These are phyloP conservation scores for Tetrao urogallus DNA, from an alignment of 2,113 vertebrate species.

Conservation along the genomic window DNA sequence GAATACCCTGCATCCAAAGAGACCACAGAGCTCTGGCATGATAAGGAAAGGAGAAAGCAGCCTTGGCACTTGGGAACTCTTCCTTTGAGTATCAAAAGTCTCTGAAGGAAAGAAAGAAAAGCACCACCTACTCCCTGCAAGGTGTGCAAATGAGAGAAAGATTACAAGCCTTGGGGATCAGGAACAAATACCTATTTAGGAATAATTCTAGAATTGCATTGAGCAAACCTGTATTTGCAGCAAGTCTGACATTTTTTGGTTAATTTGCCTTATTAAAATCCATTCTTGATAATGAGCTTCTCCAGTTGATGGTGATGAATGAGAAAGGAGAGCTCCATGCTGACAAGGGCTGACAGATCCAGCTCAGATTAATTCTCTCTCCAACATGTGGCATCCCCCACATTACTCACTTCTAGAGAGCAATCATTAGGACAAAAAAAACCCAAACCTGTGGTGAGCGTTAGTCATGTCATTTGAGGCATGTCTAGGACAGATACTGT, in stretches of 20 bases:
- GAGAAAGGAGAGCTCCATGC: neutral
- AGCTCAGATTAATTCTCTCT: neutral
- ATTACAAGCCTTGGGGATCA: neutral
- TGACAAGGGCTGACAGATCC: constrained; percentile 6
- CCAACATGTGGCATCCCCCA: neutral
- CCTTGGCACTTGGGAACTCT: neutral
- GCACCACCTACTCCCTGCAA: neutral
- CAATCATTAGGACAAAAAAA: neutral
- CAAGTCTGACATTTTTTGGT: neutral
- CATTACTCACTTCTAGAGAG: neutral
- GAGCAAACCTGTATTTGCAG: neutral
- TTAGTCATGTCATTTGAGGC: neutral
- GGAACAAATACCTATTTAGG: neutral
- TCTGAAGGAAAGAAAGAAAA: neutral
- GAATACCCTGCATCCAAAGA: neutral
- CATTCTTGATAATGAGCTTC: neutral
- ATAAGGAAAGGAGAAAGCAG: neutral
- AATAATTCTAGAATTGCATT: neutral
- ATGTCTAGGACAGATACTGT: rapidly evolving
- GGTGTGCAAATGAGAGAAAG: neutral
- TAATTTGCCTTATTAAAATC: neutral
- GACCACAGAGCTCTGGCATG: neutral
- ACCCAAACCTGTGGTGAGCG: neutral
- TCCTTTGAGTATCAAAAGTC: neutral
- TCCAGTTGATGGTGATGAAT: neutral